Base-by-base conservation (phyloP, 2,113 vertebrate genomes). In the Alouatta palliata region DNA sequence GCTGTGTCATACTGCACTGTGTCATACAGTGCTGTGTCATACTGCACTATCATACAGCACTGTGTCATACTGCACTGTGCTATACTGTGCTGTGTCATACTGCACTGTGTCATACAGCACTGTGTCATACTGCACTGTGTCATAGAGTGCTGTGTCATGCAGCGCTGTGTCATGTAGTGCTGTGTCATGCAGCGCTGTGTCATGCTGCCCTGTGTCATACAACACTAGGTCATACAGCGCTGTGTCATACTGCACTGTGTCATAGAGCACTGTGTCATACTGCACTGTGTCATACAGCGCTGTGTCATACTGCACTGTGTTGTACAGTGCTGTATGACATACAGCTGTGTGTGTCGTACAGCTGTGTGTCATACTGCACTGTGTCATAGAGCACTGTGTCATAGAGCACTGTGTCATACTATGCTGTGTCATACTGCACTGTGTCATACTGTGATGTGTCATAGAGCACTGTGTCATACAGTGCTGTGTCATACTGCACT, bases 191-290 rank as follows among this genome's bases (percentile, higher is more conserved):
- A 9, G 5, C 4, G 16, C 77, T 8, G 14, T 19, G 20, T 0
- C 40, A 9, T 47, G 35, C 17, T 9, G 2, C 11, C 23, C 32
- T 45, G 13, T 76, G 5, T 1, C 20, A 0, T 16, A 32, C 0
- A 20, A 32, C 10, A 23, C 20, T 13, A 2, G 40, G 9, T 7
- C 52, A 3, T 25, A 40, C 4, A 11, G 11, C 7, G 35, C 12
- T 6, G 12, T 43, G 32, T 17, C 40, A 10, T 40, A 40, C 16
- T 14, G 0, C 4, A 52, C 66, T 20, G 8, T 68, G 13, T 20
- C 47, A 3, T 21, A 9, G 17, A 6, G 1, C 25, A 61, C 56
- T 25, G 56, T 56, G 20, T 56, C 54, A 3, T 56, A 56, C 7
- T 21, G 54, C 54, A 56, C 54, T 21, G 56, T 25, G 56, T 58